phyloP scores from a whole-genome alignment of 1,140 invertebrate species.

The Neomicropteryx cornuta region DNA sequence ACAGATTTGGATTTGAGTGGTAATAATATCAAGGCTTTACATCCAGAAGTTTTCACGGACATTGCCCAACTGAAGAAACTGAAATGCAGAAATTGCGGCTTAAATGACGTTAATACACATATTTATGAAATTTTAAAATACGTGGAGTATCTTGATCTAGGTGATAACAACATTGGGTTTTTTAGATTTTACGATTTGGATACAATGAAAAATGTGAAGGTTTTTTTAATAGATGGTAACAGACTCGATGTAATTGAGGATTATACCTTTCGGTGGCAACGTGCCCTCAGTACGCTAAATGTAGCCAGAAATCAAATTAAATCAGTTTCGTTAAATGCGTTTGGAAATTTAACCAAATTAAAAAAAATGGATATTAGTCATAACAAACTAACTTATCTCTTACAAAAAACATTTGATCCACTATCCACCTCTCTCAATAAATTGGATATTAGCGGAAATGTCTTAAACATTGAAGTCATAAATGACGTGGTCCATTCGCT shows the following conservation, averaged over 20 bases:
- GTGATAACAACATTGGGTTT: constrained; percentile 67
- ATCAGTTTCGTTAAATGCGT: constrained; percentile 55
- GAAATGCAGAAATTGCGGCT: constrained; percentile 53
- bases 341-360: constrained; percentile 53
- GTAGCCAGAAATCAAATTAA: constrained; percentile 61
- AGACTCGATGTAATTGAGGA: constrained; percentile 62
- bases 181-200: constrained; percentile 61
- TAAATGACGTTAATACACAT: constrained; percentile 62
- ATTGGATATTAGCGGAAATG: constrained; percentile 58
- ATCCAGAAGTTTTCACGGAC: constrained; percentile 67
- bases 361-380: constrained; percentile 58
- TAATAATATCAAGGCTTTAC: constrained; percentile 58
- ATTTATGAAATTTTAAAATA: constrained; percentile 61
- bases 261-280: constrained; percentile 56
- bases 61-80: constrained; percentile 57
- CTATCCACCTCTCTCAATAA: constrained; percentile 46
- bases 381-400: constrained; percentile 59
- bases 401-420: constrained; percentile 45
- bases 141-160: constrained; percentile 59
- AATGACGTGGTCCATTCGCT: constrained; percentile 41
- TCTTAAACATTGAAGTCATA: constrained; percentile 32
- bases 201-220: constrained; percentile 53
- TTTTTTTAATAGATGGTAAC: constrained; percentile 63
- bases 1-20: constrained; percentile 59
- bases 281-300: constrained; percentile 41